Base-by-base conservation (phyloP, 2,113 vertebrate species). In the Nesogale talazaci region DNA sequence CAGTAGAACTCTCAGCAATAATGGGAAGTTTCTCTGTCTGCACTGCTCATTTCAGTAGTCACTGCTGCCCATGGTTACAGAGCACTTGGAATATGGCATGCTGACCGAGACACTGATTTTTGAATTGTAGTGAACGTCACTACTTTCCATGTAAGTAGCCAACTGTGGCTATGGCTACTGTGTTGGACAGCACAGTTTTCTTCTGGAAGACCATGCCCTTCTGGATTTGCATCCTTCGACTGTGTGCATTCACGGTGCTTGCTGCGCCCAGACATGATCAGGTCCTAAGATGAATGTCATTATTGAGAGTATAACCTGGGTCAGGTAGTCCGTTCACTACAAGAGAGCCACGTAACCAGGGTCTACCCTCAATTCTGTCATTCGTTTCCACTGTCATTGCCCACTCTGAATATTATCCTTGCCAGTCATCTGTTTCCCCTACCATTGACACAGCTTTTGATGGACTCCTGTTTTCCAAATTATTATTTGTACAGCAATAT, bases 401-500 rank as follows among this genome's bases (percentile, higher is more conserved):
- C 76, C 87, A 17, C 65, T 89, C 36, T 61, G 69, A 76, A 20
- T 90, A 23, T 63, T 82, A 27, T 69, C 63, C 52, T 67, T 77
- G 27, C 77, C 36, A 42, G 70, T 86, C 63, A 36, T 70, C 72
- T 12, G 7, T 87, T 83, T 12, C 83, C 8, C 42, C 0, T 57
- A 77, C 46, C 14, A 31, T 95, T 61, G 78, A 85, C 81, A 34
- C 61, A 84, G 63, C 63, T 78, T 85, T 81, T 86, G 84, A 65
- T 86, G 22, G 59, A 80, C 31, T 89, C 36, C 14, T 91, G 1
- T 93, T 89, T 96, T 90, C 86, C 82, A 15, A 86, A 40, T 90
- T 81, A 74, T 67, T 61, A n/a, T 92, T 93, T 92, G 63, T 36
- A 96, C 61, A 90, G 38, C 59, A 81, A 78, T 75, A 22, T 25